phyloP scores from a whole-genome alignment of 92 coral and sea anemone species.

The Isaurus tuberculatus region DNA sequence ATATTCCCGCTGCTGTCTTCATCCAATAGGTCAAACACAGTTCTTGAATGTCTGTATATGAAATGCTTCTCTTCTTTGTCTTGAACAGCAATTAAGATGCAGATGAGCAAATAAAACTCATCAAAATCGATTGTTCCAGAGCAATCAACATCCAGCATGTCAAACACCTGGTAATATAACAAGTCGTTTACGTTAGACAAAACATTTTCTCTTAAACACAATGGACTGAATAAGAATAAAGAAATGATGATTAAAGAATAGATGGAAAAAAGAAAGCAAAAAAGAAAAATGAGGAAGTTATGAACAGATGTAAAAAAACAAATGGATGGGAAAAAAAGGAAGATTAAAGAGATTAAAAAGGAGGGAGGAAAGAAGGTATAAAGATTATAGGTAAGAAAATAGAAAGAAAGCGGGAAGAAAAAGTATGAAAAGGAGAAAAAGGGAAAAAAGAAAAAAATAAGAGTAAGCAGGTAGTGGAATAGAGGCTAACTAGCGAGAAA shows the following conservation, averaged over 20 bases:
- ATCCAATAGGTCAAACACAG: conserved; percentile 94
- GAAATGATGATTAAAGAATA: too few species aligned
- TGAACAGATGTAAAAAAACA: too few species aligned
- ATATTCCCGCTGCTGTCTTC: conserved; percentile 97
- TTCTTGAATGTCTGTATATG: conserved; percentile 94
- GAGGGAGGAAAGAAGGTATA: too few species aligned
- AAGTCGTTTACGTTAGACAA: background rate
- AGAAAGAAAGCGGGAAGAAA: background rate
- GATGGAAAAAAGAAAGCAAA: too few species aligned
- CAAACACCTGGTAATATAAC: conserved; percentile 65
- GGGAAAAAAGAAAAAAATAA: background rate
- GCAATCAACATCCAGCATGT: conserved; percentile 97
- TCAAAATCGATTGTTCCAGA: conserved; percentile 97
- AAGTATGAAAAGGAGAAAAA: background rate
- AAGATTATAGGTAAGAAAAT: too few species aligned
- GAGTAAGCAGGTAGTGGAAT: background rate
- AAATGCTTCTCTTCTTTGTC: conserved; percentile 93
- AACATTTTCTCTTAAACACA: background rate
- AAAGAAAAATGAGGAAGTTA: too few species aligned
- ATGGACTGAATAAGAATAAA: too few species aligned
- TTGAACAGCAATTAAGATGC: conserved; percentile 91
- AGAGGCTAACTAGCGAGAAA: too few species aligned
- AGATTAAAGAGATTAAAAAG: too few species aligned
- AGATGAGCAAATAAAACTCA: conserved; percentile 90
- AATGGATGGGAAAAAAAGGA: too few species aligned